Conservation (phyloP, 2,888 invertebrate genomes). For the Platycheirus albimanus region DNA sequence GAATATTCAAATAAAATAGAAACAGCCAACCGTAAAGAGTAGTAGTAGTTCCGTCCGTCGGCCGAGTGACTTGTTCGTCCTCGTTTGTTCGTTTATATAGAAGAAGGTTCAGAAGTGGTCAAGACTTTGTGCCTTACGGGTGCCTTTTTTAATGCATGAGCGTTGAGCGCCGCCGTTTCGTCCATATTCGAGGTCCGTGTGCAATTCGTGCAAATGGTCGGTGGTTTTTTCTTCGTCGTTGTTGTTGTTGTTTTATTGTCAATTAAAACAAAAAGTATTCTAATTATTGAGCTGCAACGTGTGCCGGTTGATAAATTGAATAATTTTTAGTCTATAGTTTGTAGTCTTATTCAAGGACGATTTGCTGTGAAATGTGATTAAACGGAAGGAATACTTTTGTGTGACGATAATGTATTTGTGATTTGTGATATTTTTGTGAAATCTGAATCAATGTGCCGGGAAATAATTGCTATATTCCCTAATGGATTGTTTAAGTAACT, state of each 20-base stretch:
- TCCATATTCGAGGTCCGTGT: neutral
- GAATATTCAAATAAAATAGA: constrained; percentile 76
- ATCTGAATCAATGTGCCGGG: too few relatives aligned
- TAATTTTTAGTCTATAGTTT: too few relatives aligned
- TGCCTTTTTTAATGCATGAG: constrained; percentile 54
- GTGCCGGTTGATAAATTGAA: constrained; percentile 50
- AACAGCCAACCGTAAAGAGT: constrained; percentile 60
- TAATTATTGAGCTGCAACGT: constrained; percentile 13
- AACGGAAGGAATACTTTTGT: constrained; percentile 9
- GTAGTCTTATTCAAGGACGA: constrained; percentile 55
- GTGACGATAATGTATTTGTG: constrained; percentile 19
- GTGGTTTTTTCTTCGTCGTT: too few relatives aligned
- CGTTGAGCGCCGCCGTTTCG: constrained; percentile 16
- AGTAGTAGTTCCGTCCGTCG: constrained; percentile 66
- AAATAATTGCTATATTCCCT: too few relatives aligned
- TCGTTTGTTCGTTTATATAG: constrained; percentile 13
- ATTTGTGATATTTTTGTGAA: constrained; percentile 28
- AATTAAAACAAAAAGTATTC: constrained; percentile 13
- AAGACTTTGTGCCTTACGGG: constrained; percentile 79
- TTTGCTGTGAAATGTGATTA: constrained; percentile 45
- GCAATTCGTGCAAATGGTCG: constrained; percentile 3
- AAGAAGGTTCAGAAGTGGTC: constrained; percentile 79
- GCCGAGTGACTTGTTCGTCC: constrained; percentile 44
- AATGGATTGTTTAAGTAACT: too few relatives aligned
- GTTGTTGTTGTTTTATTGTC: neutral